These are phyloP conservation scores for Taeniopygia guttata DNA, from an alignment of 2,797 vertebrate genomes.

Conservation along the genomic window DNA sequence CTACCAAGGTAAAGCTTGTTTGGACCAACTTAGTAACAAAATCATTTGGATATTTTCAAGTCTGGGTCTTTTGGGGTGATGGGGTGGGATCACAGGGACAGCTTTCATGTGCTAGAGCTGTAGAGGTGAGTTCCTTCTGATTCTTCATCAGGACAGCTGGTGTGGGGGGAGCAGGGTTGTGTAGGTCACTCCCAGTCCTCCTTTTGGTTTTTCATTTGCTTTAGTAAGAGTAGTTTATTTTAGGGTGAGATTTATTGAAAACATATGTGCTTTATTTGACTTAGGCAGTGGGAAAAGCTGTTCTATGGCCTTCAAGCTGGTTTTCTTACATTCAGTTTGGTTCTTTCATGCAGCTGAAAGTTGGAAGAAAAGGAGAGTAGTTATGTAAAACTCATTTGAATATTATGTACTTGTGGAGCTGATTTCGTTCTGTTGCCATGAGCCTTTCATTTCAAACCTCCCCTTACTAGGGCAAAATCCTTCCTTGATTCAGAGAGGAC, in stretches of 20 bases:
- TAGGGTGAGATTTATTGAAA: not conserved
- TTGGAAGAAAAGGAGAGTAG: conserved; percentile 28
- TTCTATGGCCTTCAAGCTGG: not conserved
- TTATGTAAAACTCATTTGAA: conserved; percentile 62
- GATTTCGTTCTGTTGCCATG: conserved; percentile 39
- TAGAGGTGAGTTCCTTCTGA: not conserved
- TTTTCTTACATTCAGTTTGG: not conserved
- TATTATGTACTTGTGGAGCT: conserved; percentile 12
- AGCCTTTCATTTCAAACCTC: not conserved
- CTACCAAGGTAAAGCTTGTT: not conserved
- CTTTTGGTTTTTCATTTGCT: not conserved
- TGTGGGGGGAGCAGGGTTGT: not conserved
- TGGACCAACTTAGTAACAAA: not conserved
- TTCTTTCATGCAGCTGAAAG: conserved; percentile 4
- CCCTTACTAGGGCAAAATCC: not conserved
- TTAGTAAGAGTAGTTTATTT: not conserved
- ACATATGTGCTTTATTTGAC: not conserved
- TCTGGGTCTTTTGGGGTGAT: not conserved
- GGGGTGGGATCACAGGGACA: not conserved
- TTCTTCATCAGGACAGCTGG: not conserved
- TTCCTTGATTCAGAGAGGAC: not conserved
- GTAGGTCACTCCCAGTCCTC: not conserved
- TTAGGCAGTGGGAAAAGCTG: not conserved
- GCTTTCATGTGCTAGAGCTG: not conserved
- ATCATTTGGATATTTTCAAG: not conserved